Percentiles rank a stretch among this genome's conserved stretches.
phyloP scores from a whole-genome alignment of 1,140 invertebrate genomes.

The Calycopis cecrops region DNA sequence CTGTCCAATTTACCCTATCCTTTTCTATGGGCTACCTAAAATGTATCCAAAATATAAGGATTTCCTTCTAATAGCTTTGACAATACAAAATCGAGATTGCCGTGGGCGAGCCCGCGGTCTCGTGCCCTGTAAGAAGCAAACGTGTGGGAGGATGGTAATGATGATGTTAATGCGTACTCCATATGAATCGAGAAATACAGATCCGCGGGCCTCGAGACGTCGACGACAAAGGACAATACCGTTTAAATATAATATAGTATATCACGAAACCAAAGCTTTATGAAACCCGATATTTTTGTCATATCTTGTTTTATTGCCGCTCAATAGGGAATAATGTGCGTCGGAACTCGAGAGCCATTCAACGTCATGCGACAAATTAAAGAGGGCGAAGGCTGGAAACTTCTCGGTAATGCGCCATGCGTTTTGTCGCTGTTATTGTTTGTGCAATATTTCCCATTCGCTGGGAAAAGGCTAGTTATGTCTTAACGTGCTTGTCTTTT shows the following conservation, averaged over 20 bases:
- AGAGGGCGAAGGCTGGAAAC: constrained; percentile 34
- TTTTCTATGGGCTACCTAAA: too few relatives aligned
- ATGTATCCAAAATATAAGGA: too few relatives aligned
- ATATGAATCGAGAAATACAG: background rate
- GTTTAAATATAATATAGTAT: constrained; percentile 70
- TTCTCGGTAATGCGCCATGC: constrained; percentile 14
- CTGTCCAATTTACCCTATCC: too few relatives aligned
- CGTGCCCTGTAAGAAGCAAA: background rate
- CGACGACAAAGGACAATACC: constrained; percentile 62
- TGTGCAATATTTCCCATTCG: too few relatives aligned
- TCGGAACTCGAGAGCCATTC: constrained; percentile 40
- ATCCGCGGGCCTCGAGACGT: constrained; percentile 33
- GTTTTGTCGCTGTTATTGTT: background rate
- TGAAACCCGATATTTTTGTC: constrained; percentile 74
- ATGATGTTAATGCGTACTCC: too few relatives aligned
- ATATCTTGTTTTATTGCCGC: constrained; percentile 69
- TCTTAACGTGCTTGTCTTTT: too few relatives aligned
- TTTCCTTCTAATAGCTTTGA: too few relatives aligned
- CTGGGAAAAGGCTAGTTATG: too few relatives aligned
- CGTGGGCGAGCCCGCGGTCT: too few relatives aligned
- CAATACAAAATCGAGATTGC: too few relatives aligned
- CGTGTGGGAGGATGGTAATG: too few relatives aligned
- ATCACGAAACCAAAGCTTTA: constrained; percentile 71
- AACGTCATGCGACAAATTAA: constrained; percentile 35
- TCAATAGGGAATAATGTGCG: constrained; percentile 57